Base-by-base conservation (phyloP, 2,797 vertebrate species). In the Pogonophryne albipinna region DNA sequence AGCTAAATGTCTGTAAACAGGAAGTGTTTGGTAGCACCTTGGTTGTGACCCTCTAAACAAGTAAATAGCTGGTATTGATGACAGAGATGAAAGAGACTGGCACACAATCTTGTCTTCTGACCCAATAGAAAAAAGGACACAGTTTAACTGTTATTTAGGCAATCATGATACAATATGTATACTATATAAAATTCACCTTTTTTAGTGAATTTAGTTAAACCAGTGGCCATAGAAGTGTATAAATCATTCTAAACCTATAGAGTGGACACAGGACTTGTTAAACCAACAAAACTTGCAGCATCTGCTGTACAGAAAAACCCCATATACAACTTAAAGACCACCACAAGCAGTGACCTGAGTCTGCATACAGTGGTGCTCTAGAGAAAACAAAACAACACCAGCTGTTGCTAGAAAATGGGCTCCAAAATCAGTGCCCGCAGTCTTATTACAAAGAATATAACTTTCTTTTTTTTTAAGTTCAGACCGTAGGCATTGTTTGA, bases 341-440 rank as follows among this genome's bases (percentile, higher is more conserved):
- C 46, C 56, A 58, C 76, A 72, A 74, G 64, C 72, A 11, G 75
- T 85, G 89, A 91, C 88, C 87, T 85, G 27, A 27, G 27, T 27
- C 78, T 74, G 84, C 85, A 85, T 59, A 82, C 78, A 75, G 16
- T 5, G 57, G 23, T 51, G 66, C 75, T 60, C 61, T 7, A 66
- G 82, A 85, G 85, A 79, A 83, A 87, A 86, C 82, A 82, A 80
- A 91, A 88, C 65, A 83, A 55, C 73, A 76, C 77, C 85, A 92
- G 86, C 89, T 91, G 89, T 80, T 87, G 78, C 88, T 73, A 72
- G 41, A 34, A 67, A 60, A 57, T 50, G 45, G 58, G 42, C 53
- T 69, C 55, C n/a, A 27, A 55, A 31, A 77, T 19, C 23, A 20
- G 9, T 17, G 38, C 20, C 42, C 51, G 17, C 8, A n/a, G 19